phyloP scores from a whole-genome alignment of 92 coral and sea anemone species.

The Paramuricea clavata region DNA sequence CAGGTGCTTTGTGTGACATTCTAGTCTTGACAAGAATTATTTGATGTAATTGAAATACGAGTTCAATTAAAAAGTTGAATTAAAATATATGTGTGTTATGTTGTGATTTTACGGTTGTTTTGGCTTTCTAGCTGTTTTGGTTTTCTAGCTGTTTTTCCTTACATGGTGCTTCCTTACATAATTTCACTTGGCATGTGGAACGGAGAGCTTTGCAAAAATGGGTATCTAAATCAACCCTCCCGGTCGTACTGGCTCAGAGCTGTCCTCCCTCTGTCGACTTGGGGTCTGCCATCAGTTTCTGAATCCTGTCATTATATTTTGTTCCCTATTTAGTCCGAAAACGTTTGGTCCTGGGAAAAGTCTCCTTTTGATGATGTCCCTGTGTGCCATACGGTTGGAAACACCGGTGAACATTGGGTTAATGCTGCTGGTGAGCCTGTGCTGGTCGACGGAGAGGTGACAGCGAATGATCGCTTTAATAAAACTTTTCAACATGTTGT shows the following conservation, averaged over 20 bases:
- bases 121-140: too few relatives aligned
- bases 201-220: conserved; percentile 63
- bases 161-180: too few relatives aligned
- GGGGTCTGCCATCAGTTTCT: background rate
- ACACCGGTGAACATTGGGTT: conserved; percentile 3
- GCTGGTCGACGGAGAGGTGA: conserved; percentile 16
- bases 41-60: too few relatives aligned
- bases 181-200: too few relatives aligned
- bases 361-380: background rate
- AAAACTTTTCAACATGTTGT: background rate
- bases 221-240: conserved; percentile 59
- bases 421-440: conserved; percentile 12
- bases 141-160: too few relatives aligned
- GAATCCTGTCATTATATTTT: too few relatives aligned
- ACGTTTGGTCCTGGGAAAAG: conserved; percentile 2
- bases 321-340: background rate
- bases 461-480: background rate
- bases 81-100: too few relatives aligned
- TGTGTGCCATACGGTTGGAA: background rate
- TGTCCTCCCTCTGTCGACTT: conserved; percentile 72
- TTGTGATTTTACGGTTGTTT: too few relatives aligned
- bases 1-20: too few relatives aligned
- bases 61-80: too few relatives aligned
- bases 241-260: too few relatives aligned
- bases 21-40: too few relatives aligned